A percentile compares a stretch with the other conserved stretches of the same genome.
These are phyloP conservation scores for Pycnonotus jocosus DNA, from an alignment of 2,113 vertebrate species.

Conservation along the genomic window DNA sequence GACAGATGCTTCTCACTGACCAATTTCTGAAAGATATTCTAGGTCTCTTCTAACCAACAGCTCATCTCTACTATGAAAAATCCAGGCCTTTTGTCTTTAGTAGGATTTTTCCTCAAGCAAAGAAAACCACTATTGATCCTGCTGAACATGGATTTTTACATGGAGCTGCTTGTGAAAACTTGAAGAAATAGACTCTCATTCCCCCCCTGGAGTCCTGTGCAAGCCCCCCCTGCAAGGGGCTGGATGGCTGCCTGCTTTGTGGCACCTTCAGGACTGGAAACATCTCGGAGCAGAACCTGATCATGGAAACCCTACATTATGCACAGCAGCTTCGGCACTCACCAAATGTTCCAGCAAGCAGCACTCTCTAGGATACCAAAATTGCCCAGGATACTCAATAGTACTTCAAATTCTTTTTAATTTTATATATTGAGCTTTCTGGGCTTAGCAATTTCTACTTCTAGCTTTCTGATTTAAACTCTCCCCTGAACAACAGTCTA, in stretches of 20 bases:
- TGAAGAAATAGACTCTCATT: neutral
- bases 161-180: neutral
- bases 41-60: neutral
- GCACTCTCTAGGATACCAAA: neutral
- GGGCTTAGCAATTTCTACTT: neutral
- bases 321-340: neutral
- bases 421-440: neutral
- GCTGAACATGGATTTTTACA: neutral
- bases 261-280: neutral
- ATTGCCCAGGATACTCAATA: neutral
- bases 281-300: neutral
- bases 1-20: neutral
- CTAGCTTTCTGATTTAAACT: neutral
- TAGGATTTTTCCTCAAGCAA: neutral
- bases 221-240: neutral
- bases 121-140: neutral
- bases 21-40: neutral
- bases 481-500: neutral
- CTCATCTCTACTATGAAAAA: neutral
- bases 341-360: neutral
- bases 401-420: neutral
- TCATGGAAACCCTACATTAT: rapidly evolving
- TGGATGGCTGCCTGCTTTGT: neutral
- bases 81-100: neutral
- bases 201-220: neutral